Conservation (phyloP, 2,113 vertebrate species). For the Salvelinus alpinus region DNA sequence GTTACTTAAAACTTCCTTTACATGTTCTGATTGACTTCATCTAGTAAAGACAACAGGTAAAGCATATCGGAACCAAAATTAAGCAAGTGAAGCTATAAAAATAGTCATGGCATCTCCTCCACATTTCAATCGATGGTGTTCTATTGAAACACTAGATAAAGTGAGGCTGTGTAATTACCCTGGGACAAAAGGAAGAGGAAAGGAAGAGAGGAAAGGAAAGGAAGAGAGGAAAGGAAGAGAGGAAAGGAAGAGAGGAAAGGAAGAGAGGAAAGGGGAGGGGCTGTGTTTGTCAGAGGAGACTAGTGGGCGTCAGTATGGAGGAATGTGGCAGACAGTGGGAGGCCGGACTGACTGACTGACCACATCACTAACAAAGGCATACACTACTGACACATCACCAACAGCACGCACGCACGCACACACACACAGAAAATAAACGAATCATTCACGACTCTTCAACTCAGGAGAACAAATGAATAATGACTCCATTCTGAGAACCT, state of each 20-base stretch:
- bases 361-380: slow-evolving; percentile 67
- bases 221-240: slow-evolving; percentile 53
- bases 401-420: slow-evolving; percentile 37
- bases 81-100: slow-evolving; percentile 49
- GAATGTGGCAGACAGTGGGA: slow-evolving; percentile 72
- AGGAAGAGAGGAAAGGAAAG: slow-evolving; percentile 32
- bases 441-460: no score
- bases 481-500: no score
- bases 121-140: slow-evolving; percentile 67
- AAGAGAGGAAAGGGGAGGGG: slow-evolving; percentile 62
- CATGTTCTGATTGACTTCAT: neutral
- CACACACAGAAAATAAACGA: slow-evolving; percentile 23
- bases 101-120: slow-evolving; percentile 62
- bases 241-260: slow-evolving; percentile 40
- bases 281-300: slow-evolving; percentile 68
- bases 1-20: no score
- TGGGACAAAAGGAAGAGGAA: slow-evolving; percentile 47
- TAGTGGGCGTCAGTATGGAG: slow-evolving; percentile 65
- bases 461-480: no score
- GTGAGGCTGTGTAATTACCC: slow-evolving; percentile 66
- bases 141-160: slow-evolving; percentile 69
- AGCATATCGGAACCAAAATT: no score
- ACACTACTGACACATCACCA: slow-evolving; percentile 62
- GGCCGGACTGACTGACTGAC: slow-evolving; percentile 56
- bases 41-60: neutral